Evolutionary conservation across 2,113 vertebrate genomes (phyloP).

Genomic region (Coturnix japonica): DNA sequence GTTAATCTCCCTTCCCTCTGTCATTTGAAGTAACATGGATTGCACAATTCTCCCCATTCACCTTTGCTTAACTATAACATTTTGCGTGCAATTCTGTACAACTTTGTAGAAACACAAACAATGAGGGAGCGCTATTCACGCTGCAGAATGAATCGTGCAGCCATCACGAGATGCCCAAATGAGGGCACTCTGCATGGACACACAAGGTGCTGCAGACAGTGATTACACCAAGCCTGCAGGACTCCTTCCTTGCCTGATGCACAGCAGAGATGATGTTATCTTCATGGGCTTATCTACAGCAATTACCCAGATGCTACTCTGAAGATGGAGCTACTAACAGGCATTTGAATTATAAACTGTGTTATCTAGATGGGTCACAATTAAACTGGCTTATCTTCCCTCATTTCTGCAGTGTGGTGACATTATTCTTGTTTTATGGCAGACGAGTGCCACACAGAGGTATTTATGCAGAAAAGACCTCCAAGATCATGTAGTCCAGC

Average conservation of each 20-base stretch:
- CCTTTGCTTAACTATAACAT: neutral
- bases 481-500: too few relatives aligned
- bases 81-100: neutral
- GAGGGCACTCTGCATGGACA: neutral
- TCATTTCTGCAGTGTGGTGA: neutral
- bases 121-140: neutral
- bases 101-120: neutral
- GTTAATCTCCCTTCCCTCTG: neutral
- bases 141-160: neutral
- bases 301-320: neutral
- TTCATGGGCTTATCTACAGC: neutral
- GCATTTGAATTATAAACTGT: neutral
- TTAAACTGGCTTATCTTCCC: slow-evolving; percentile 39
- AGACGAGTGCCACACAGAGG: slow-evolving; percentile 37
- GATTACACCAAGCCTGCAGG: slow-evolving; percentile 1
- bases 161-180: neutral
- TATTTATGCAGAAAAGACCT: neutral
- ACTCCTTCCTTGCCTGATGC: neutral
- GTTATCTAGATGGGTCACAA: slow-evolving; percentile 38
- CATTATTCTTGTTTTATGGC: slow-evolving; percentile 42
- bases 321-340: neutral
- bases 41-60: neutral
- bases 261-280: neutral
- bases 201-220: neutral
- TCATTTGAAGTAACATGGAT: neutral